Percentiles rank a stretch among this genome's conserved stretches.
phyloP scores from a whole-genome alignment of 1,140 invertebrate genomes.

The Meloidogyne floridensis region DNA sequence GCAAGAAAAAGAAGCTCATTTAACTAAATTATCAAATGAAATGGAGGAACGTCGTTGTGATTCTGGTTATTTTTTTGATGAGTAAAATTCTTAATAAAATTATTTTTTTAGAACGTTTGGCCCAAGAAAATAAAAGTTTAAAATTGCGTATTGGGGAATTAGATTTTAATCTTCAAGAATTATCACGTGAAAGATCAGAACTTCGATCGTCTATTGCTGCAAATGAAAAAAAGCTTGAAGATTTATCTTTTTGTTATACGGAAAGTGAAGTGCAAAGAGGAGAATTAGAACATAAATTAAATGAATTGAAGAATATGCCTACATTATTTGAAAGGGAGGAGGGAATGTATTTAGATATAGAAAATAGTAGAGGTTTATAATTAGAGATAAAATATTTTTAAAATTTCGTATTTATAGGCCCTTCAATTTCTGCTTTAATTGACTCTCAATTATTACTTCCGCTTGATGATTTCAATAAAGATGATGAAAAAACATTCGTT shows the following conservation, averaged over 20 bases:
- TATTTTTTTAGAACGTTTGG: conserved; percentile 28
- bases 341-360: not conserved
- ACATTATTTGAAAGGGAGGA: conserved; percentile 15
- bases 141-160: conserved; percentile 25
- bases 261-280: conserved; percentile 37
- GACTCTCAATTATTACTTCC: conserved; percentile 1
- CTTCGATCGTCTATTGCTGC: conserved; percentile 25
- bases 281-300: conserved; percentile 29
- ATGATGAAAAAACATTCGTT: not conserved
- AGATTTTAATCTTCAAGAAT: conserved; percentile 18
- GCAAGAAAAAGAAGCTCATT: conserved; percentile 42
- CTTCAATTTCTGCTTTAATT: conserved; percentile 9
- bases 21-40: conserved; percentile 31
- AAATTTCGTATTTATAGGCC: not conserved
- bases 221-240: conserved; percentile 42
- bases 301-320: conserved; percentile 17
- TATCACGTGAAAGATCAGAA: conserved; percentile 5
- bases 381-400: not conserved
- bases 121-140: conserved; percentile 25
- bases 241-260: conserved; percentile 41
- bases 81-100: not conserved
- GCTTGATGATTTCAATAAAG: conserved; percentile 6
- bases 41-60: conserved; percentile 31
- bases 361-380: conserved; percentile 15
- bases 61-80: conserved; percentile 8